phyloP scores from a whole-genome alignment of 1,140 invertebrate genomes.

The Scylla paramamosain region DNA sequence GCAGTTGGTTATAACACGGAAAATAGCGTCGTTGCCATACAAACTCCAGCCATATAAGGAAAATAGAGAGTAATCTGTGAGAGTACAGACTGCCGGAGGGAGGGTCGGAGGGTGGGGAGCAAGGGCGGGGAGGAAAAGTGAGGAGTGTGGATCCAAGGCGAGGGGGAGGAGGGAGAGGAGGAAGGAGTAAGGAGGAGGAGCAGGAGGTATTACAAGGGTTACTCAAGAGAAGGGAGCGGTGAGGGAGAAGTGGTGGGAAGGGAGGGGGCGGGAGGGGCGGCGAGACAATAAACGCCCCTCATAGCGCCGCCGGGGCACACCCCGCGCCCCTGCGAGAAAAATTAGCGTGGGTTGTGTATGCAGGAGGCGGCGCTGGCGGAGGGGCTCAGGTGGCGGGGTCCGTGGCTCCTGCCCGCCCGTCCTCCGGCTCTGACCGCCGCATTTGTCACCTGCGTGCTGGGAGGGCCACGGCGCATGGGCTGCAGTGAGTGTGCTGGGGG shows the following conservation, averaged over 20 bases:
- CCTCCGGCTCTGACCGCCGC: conserved; percentile 61
- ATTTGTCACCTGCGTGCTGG: conserved; percentile 65
- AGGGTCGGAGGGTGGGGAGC: neutral
- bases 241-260: neutral
- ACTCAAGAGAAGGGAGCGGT: neutral
- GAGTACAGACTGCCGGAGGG: conserved; percentile 44
- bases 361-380: conserved; percentile 64
- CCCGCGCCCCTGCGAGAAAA: conserved; percentile 64
- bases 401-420: conserved; percentile 53
- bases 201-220: conserved; percentile 24
- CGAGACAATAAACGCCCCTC: conserved; percentile 45
- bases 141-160: conserved; percentile 16
- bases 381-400: conserved; percentile 59
- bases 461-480: neutral
- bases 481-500: conserved; percentile 22
- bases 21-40: conserved; percentile 38
- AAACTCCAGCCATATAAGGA: conserved; percentile 6
- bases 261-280: neutral
- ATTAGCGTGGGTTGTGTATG: conserved; percentile 75
- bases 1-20: neutral
- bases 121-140: conserved; percentile 29
- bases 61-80: conserved; percentile 46
- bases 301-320: conserved; percentile 30
- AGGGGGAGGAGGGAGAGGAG: neutral
- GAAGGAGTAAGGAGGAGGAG: neutral